A percentile compares a stretch with the other conserved stretches of the same genome.
Evolutionary conservation across 2,888 invertebrate species (phyloP).

Genomic region (Halocaridina rubra): DNA sequence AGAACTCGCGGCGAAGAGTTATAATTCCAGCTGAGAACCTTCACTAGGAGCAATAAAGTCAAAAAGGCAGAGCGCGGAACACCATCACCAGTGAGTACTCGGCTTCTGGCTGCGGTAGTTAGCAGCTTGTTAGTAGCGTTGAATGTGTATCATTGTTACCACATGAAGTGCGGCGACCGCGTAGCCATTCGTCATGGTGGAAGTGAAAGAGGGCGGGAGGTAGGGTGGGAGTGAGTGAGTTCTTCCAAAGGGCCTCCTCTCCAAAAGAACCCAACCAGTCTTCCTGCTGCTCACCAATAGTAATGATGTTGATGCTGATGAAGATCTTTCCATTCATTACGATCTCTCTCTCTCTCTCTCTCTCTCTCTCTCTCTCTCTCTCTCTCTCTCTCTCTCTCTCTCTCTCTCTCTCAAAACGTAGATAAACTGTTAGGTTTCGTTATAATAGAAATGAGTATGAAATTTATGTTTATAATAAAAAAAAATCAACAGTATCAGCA

Average conservation of each 20-base stretch:
- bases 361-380: background rate
- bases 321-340: background rate
- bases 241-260: too few species aligned
- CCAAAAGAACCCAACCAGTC: too few species aligned
- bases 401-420: background rate
- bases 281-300: too few species aligned
- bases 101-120: constrained; percentile 20
- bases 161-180: constrained; percentile 12
- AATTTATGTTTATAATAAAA: too few species aligned
- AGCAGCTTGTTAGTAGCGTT: constrained; percentile 41
- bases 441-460: too few species aligned
- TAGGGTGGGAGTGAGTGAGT: background rate
- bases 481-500: too few species aligned
- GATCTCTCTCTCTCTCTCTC: background rate
- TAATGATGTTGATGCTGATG: background rate
- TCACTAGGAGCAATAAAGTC: too few species aligned
- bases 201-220: background rate
- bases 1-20: too few species aligned
- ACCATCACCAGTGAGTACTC: too few species aligned
- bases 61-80: too few species aligned
- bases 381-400: background rate
- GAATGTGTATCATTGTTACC: constrained; percentile 51
- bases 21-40: too few species aligned
- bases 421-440: background rate
- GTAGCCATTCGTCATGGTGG: constrained; percentile 27